A percentile compares a stretch with the other conserved stretches of the same genome.
These are phyloP conservation scores for Siniperca obscura DNA, from an alignment of 2,797 vertebrate species.

Conservation along the genomic window DNA sequence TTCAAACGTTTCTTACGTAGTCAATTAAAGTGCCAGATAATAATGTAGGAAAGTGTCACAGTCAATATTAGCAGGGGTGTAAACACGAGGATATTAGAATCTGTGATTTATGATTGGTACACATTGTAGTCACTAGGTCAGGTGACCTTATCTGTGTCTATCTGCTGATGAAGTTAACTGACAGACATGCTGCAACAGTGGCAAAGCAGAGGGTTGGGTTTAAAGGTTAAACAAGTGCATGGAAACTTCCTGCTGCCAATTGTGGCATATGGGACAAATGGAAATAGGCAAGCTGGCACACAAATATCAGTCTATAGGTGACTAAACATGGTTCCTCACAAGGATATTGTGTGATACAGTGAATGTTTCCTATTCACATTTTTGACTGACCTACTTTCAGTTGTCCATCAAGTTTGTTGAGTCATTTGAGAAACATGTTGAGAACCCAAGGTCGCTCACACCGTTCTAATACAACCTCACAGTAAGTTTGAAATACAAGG, in stretches of 20 bases:
- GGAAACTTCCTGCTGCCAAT: conserved; percentile 56
- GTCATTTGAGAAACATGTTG: background rate
- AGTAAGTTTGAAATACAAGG: background rate
- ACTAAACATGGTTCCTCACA: conserved; percentile 3
- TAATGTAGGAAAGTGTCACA: background rate
- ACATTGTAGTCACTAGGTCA: conserved; percentile 13
- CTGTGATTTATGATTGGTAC: background rate
- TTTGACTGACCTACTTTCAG: conserved; percentile 20
- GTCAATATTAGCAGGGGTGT: background rate
- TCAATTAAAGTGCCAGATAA: background rate
- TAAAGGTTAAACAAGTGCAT: conserved; percentile 44
- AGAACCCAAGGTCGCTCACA: background rate
- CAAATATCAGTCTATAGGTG: conserved; percentile 24
- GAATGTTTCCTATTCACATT: background rate
- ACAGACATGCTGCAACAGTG: conserved; percentile 22
- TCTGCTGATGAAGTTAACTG: background rate
- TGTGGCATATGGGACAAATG: conserved; percentile 54
- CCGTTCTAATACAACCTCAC: background rate
- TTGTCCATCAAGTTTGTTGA: background rate
- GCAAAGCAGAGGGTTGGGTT: conserved; percentile 46
- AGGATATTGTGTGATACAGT: background rate
- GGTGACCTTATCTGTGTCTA: conserved; percentile 32
- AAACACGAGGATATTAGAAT: background rate
- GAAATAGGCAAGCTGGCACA: conserved; percentile 46
- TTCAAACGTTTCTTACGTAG: background rate